phyloP scores from a whole-genome alignment of 2,888 invertebrate genomes.

The Cephus pulcher region DNA sequence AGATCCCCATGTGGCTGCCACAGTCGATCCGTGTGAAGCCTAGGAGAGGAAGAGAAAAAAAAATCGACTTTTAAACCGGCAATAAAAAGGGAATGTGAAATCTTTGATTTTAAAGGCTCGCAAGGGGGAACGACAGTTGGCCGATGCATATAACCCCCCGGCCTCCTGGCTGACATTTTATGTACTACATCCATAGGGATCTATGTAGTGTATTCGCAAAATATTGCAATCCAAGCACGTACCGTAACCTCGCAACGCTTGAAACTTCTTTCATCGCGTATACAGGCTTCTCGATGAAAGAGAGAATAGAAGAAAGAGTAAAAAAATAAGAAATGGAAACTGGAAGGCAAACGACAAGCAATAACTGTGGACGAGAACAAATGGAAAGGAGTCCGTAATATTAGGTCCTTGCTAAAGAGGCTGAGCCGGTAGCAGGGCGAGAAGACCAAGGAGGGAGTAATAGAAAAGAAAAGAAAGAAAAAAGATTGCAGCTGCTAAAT shows the following conservation, averaged over 20 bases:
- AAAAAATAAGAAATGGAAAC: neutral
- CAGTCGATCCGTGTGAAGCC: neutral
- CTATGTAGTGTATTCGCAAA: conserved; percentile 42
- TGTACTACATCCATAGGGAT: neutral
- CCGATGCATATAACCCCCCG: conserved; percentile 52
- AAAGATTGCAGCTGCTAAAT: neutral
- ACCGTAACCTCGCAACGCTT: conserved; percentile 18
- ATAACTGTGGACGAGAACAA: neutral
- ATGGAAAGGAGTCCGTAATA: neutral
- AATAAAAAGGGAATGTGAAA: conserved; percentile 62
- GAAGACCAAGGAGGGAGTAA: neutral
- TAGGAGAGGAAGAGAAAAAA: conserved; percentile 25
- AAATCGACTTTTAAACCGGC: conserved; percentile 63
- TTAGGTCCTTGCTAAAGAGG: neutral
- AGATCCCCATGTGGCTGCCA: neutral
- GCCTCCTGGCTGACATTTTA: conserved; percentile 10
- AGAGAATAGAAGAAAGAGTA: neutral
- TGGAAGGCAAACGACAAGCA: neutral
- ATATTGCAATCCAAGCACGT: conserved; percentile 64
- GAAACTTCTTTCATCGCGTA: neutral
- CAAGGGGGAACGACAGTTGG: conserved; percentile 58
- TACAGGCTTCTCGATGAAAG: neutral
- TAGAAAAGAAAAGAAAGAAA: neutral
- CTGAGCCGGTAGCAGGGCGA: neutral
- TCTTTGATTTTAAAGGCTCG: conserved; percentile 54